Evolutionary conservation across 1,140 invertebrate species (phyloP).

Genomic region (Cherax destructor): DNA sequence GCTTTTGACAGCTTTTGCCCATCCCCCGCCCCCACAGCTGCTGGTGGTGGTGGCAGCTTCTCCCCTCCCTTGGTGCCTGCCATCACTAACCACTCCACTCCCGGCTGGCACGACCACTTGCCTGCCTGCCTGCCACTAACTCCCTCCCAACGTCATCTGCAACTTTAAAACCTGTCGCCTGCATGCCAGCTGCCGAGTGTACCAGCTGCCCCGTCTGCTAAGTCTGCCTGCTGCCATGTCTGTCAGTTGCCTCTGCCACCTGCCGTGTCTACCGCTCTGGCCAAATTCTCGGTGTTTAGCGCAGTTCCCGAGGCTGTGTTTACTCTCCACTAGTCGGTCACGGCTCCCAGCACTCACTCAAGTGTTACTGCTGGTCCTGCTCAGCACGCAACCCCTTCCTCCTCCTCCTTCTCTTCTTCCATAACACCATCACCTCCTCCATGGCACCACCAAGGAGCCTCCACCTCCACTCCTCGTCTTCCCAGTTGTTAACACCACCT

Average conservation of each 20-base stretch:
- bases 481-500: no score
- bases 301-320: slow-evolving; percentile 3
- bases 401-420: not conserved
- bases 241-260: not conserved
- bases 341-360: not conserved
- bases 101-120: slow-evolving; percentile 13
- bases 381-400: no score
- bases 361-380: not conserved
- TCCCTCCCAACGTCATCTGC: slow-evolving; percentile 29
- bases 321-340: slow-evolving; percentile 18
- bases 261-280: not conserved
- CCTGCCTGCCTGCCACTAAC: slow-evolving; percentile 33
- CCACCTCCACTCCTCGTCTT: not conserved
- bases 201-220: not conserved
- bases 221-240: not conserved
- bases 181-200: slow-evolving; percentile 8
- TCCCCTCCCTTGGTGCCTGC: not conserved
- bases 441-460: no score
- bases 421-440: no score
- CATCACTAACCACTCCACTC: slow-evolving; percentile 12
- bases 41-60: not conserved
- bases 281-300: slow-evolving; percentile 10
- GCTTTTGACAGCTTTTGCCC: slow-evolving; percentile 24
- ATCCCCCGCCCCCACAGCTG: not conserved
- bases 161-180: slow-evolving; percentile 27